phyloP scores from a whole-genome alignment of 2,888 invertebrate genomes.

The Cyclophora albipunctata region DNA sequence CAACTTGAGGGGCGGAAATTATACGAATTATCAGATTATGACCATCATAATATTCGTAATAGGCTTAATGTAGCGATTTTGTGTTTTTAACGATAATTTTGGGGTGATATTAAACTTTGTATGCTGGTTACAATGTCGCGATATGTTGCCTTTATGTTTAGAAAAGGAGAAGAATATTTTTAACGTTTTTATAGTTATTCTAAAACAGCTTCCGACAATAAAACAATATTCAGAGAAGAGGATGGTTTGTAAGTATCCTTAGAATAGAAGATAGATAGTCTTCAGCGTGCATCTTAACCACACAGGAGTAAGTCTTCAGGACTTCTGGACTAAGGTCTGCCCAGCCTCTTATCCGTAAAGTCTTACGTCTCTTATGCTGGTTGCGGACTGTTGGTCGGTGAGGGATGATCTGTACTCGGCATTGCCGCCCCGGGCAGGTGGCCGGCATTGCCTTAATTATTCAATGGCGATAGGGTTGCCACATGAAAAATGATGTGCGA shows the following conservation, averaged over 20 bases:
- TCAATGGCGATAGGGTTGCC: slow-evolving; percentile 42
- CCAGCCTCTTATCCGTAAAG: no score
- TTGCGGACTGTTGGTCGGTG: slow-evolving; percentile 8
- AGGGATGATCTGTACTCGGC: slow-evolving; percentile 29
- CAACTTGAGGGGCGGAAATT: slow-evolving; percentile 35
- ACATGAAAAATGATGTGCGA: neutral
- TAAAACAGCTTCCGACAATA: no score
- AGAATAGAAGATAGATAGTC: no score
- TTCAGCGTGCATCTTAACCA: no score
- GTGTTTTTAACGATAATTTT: slow-evolving; percentile 25
- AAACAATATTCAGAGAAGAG: no score
- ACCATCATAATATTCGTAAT: slow-evolving; percentile 30
- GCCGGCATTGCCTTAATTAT: slow-evolving; percentile 44
- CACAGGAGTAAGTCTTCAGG: no score
- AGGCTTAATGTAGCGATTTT: slow-evolving; percentile 18
- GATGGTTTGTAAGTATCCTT: no score
- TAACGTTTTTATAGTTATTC: no score
- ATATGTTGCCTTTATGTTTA: no score
- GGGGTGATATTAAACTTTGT: neutral
- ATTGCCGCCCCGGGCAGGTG: slow-evolving; percentile 34
- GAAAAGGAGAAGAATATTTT: no score
- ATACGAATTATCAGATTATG: slow-evolving; percentile 50
- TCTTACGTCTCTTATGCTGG: no score
- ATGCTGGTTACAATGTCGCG: slow-evolving; percentile 1
- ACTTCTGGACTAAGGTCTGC: no score